Evolutionary conservation across 2,113 vertebrate species (phyloP).

Genomic region (Nibea albiflora): DNA sequence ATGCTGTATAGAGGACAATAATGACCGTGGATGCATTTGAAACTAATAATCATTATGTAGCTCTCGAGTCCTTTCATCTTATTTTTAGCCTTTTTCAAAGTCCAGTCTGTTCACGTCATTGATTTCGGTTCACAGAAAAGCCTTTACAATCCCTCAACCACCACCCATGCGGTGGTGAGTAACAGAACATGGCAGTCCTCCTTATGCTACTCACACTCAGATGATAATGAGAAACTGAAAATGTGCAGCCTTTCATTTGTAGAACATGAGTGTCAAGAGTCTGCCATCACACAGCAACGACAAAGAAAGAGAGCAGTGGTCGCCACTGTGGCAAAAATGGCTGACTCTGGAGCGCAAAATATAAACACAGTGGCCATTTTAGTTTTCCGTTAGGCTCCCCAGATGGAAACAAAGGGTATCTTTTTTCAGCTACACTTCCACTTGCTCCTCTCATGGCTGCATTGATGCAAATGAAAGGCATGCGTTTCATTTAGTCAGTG

Average conservation of each 20-base stretch:
- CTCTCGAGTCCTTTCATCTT: not conserved
- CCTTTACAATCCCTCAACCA: not conserved
- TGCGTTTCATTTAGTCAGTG: constrained; percentile 61
- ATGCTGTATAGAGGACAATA: not conserved
- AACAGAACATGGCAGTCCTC: not conserved
- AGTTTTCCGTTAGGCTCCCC: constrained; percentile 36
- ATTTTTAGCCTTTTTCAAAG: not conserved
- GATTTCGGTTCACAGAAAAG: constrained; percentile 8
- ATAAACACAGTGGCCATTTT: constrained; percentile 14
- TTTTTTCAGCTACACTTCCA: constrained; percentile 29
- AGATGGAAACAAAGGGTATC: constrained; percentile 35
- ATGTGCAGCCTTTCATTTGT: not conserved
- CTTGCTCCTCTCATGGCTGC: constrained; percentile 31
- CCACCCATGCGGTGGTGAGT: not conserved
- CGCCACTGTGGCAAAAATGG: not conserved
- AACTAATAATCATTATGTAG: constrained; percentile 11
- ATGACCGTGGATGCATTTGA: not conserved
- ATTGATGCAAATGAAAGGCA: constrained; percentile 62
- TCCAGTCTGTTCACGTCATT: not conserved
- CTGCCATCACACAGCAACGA: not conserved
- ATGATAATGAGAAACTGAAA: constrained; percentile 1
- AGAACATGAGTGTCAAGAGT: not conserved
- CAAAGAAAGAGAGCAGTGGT: not conserved
- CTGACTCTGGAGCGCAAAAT: not conserved
- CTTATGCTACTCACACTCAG: constrained; percentile 1